Conservation (phyloP, 2,113 vertebrate species). For the Caranx melampygus region DNA sequence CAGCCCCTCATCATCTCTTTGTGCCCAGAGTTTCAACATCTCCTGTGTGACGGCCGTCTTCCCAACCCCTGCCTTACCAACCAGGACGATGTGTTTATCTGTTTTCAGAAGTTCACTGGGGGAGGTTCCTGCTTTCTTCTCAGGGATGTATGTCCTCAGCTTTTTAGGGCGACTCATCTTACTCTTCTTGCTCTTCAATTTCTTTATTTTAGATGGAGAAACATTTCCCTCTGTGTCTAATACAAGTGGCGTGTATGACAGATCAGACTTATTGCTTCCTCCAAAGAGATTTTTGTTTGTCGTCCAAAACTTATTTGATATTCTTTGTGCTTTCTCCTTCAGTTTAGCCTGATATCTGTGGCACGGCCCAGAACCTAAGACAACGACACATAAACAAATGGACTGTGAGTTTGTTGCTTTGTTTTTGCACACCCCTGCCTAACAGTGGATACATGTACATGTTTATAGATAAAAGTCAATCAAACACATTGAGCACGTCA, state of each 20-base stretch:
- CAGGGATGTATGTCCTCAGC: constrained; percentile 29
- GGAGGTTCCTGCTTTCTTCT: not conserved
- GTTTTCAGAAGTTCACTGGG: constrained; percentile 34
- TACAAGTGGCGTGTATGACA: constrained; percentile 37
- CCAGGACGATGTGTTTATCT: constrained; percentile 15
- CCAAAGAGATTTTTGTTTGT: constrained; percentile 27
- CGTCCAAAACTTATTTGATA: constrained; percentile 30
- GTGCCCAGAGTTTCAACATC: constrained; percentile 46
- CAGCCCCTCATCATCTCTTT: not conserved
- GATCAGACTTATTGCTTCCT: constrained; percentile 3
- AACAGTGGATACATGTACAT: no score
- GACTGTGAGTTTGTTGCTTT: not conserved
- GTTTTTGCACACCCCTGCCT: no score
- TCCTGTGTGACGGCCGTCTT: constrained; percentile 39
- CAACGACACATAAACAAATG: not conserved
- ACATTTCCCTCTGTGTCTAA: constrained; percentile 8
- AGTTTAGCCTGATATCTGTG: constrained; percentile 24
- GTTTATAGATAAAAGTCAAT: no score
- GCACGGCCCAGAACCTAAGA: constrained; percentile 20
- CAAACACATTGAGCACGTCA: not conserved
- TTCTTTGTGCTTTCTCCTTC: constrained; percentile 12
- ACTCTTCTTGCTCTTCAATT: constrained; percentile 18
- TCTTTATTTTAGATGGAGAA: constrained; percentile 41
- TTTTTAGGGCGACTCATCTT: constrained; percentile 36
- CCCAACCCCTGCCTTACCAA: constrained; percentile 59